Percentiles rank a stretch among this genome's conserved stretches.
These are phyloP conservation scores for Andrena dorsata DNA, from an alignment of 2,888 invertebrate species.

Conservation along the genomic window DNA sequence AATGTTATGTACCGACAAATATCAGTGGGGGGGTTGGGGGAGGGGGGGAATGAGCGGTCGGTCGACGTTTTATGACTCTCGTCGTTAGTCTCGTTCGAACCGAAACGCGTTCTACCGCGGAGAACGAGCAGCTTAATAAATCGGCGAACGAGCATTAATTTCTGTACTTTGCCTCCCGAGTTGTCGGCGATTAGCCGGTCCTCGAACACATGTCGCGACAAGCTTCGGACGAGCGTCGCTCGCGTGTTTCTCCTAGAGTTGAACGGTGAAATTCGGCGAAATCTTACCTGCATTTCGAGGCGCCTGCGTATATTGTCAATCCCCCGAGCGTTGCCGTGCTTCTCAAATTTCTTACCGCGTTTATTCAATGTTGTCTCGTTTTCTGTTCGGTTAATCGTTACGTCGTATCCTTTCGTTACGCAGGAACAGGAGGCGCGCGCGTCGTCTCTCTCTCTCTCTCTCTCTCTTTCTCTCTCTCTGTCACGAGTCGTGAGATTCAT, in stretches of 20 bases:
- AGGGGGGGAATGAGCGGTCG: too few species aligned
- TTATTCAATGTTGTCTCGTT: neutral
- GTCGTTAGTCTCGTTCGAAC: too few species aligned
- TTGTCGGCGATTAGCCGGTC: slow-evolving; percentile 49
- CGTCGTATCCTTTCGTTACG: slow-evolving; percentile 25
- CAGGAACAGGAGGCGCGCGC: neutral
- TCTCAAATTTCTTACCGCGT: neutral
- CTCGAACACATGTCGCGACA: slow-evolving; percentile 56
- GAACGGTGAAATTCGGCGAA: too few species aligned
- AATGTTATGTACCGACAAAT: too few species aligned
- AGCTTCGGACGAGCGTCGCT: neutral
- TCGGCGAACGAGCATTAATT: slow-evolving; percentile 33
- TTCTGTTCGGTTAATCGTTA: slow-evolving; percentile 16
- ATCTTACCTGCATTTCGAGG: too few species aligned
- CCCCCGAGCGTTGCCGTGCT: too few species aligned
- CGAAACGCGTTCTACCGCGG: neutral
- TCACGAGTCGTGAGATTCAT: slow-evolving; percentile 30
- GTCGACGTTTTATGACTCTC: too few species aligned
- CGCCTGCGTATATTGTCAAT: too few species aligned
- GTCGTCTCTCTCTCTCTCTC: neutral
- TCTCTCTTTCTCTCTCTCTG: too few species aligned
- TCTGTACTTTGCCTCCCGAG: slow-evolving; percentile 50
- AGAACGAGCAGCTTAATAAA: slow-evolving; percentile 33
- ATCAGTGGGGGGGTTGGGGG: too few species aligned
- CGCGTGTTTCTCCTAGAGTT: neutral